These are phyloP conservation scores for Synaphobranchus kaupii DNA, from an alignment of 2,797 vertebrate species.

Conservation along the genomic window DNA sequence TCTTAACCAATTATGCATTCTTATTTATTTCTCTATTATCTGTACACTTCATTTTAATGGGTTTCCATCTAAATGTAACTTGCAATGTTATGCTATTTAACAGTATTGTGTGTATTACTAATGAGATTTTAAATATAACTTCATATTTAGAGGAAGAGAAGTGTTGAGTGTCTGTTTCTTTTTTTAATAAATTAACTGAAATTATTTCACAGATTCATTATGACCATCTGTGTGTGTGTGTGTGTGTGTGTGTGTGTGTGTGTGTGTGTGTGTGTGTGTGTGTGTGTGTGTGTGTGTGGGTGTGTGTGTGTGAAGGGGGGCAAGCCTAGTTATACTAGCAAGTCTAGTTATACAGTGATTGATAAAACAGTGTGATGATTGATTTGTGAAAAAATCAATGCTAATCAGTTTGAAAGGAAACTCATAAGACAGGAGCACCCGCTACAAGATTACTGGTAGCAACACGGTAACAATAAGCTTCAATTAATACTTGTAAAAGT, in stretches of 20 bases:
- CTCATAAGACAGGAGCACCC: not conserved
- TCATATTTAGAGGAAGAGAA: slow-evolving; percentile 54
- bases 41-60: slow-evolving; percentile 24
- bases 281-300: not conserved
- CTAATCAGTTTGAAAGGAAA: slow-evolving; percentile 58
- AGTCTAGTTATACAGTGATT: slow-evolving; percentile 61
- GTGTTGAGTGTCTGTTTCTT: slow-evolving; percentile 58
- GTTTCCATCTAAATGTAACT: slow-evolving; percentile 57
- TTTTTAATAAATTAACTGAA: slow-evolving; percentile 71
- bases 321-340: slow-evolving; percentile 24
- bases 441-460: not conserved
- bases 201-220: slow-evolving; percentile 72
- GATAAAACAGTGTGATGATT: slow-evolving; percentile 66
- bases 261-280: slow-evolving; percentile 45
- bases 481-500: not conserved
- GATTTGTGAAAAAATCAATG: slow-evolving; percentile 71
- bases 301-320: not conserved
- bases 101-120: slow-evolving; percentile 49
- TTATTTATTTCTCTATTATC: not conserved
- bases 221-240: slow-evolving; percentile 61
- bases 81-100: slow-evolving; percentile 55
- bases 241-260: slow-evolving; percentile 43
- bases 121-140: slow-evolving; percentile 62
- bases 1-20: slow-evolving; percentile 52
- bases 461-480: slow-evolving; percentile 21